Percentiles rank a stretch among this genome's conserved stretches.
Conservation (phyloP, 1,140 invertebrate genomes). For the Rhynchophorus ferrugineus region DNA sequence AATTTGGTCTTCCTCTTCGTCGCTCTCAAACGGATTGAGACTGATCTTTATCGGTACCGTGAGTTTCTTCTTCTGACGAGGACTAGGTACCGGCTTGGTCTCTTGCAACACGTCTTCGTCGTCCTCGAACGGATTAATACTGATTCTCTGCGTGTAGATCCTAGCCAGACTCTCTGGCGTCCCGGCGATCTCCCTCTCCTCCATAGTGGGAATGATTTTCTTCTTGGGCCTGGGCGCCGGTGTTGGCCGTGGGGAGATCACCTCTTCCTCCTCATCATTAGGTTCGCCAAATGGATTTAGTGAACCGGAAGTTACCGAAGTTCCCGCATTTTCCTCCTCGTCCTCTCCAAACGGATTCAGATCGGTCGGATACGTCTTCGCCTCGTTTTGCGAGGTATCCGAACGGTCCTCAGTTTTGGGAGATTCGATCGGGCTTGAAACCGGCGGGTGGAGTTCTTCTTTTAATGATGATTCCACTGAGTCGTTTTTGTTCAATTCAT, state of each 20-base stretch:
- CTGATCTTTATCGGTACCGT: slow-evolving; percentile 37
- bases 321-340: slow-evolving; percentile 19
- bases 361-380: slow-evolving; percentile 58
- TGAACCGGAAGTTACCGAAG: slow-evolving; percentile 21
- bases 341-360: slow-evolving; percentile 71
- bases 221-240: slow-evolving; percentile 15
- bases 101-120: slow-evolving; percentile 43
- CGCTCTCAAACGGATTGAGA: slow-evolving; percentile 64
- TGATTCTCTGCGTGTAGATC: slow-evolving; percentile 15
- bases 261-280: slow-evolving; percentile 48
- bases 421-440: not conserved
- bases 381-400: not conserved
- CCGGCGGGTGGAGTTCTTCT: no score
- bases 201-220: slow-evolving; percentile 9
- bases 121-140: slow-evolving; percentile 62
- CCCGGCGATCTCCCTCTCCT: not conserved
- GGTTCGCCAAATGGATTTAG: slow-evolving; percentile 58
- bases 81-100: slow-evolving; percentile 3
- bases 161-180: slow-evolving; percentile 5
- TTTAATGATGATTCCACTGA: no score
- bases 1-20: slow-evolving; percentile 49
- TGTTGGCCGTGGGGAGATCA: not conserved
- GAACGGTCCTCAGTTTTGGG: not conserved
- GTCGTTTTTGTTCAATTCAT: no score
- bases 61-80: slow-evolving; percentile 25